Conservation (phyloP, 2,113 vertebrate species). For the Lampris megalopsis region DNA sequence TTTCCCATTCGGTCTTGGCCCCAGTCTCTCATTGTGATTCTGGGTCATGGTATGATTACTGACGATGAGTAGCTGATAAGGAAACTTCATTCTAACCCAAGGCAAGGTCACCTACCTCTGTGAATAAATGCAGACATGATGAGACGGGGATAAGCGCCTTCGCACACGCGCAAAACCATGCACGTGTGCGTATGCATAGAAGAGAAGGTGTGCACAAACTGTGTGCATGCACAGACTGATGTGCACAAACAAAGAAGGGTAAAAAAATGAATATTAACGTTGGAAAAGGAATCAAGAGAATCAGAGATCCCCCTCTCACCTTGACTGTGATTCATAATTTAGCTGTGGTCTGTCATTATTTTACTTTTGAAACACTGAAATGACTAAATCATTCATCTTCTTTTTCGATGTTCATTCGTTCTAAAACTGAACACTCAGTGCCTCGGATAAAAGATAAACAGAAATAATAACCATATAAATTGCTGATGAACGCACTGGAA, state of each 20-base stretch:
- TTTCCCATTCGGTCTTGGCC: slow-evolving; percentile 23
- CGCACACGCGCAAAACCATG: background rate
- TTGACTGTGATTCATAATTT: background rate
- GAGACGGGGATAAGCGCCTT: slow-evolving; percentile 53
- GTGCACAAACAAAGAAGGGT: too few species aligned
- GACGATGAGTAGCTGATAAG: slow-evolving; percentile 76
- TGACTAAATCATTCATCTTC: background rate
- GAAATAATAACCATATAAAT: too few species aligned
- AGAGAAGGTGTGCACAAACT: background rate
- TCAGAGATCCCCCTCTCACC: background rate
- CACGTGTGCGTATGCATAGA: background rate
- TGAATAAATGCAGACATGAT: slow-evolving; percentile 71
- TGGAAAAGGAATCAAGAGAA: background rate
- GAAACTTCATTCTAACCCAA: slow-evolving; percentile 63
- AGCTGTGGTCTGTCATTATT: too few species aligned
- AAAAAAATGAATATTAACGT: background rate
- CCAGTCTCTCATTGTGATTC: slow-evolving; percentile 71
- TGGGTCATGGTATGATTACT: slow-evolving; percentile 68
- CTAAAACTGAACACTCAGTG: background rate
- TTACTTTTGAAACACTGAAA: too few species aligned
- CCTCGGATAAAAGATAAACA: background rate
- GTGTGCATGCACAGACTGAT: background rate
- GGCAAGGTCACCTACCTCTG: slow-evolving; percentile 74
- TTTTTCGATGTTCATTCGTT: background rate
- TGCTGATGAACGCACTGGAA: background rate